phyloP scores from a whole-genome alignment of 1,140 invertebrate genomes.

The Zelostemma sp. region DNA sequence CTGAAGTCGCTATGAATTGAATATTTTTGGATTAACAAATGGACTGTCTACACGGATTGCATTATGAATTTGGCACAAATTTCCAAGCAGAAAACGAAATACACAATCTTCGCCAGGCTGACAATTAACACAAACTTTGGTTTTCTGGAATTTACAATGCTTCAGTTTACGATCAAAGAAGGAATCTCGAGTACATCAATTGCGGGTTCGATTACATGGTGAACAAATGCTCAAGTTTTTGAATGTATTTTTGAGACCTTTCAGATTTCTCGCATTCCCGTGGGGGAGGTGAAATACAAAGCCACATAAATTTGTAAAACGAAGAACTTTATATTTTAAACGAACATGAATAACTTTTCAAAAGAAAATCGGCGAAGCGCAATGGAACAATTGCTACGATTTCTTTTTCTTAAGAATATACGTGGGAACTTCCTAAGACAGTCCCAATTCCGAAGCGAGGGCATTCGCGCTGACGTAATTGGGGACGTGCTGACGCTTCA shows the following conservation, averaged over 20 bases:
- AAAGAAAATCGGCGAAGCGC: neutral
- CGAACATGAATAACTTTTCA: neutral
- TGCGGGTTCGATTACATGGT: too few species aligned
- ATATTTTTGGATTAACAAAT: slow-evolving; percentile 35
- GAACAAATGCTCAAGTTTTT: too few species aligned
- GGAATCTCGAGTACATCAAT: too few species aligned
- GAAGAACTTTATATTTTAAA: neutral
- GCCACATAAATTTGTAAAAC: neutral
- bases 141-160: too few species aligned
- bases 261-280: slow-evolving; percentile 12
- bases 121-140: slow-evolving; percentile 5
- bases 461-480: slow-evolving; percentile 45
- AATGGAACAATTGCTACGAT: too few species aligned
- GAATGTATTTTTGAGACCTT: slow-evolving; percentile 23
- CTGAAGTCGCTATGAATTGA: slow-evolving; percentile 7
- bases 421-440: slow-evolving; percentile 24
- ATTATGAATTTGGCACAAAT: slow-evolving; percentile 38
- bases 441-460: slow-evolving; percentile 39
- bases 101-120: slow-evolving; percentile 5
- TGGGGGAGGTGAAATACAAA: neutral
- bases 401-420: too few species aligned
- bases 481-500: slow-evolving; percentile 38
- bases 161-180: too few species aligned
- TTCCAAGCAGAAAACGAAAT: too few species aligned
- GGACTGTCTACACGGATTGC: slow-evolving; percentile 45